These are phyloP conservation scores for Himalopsyche phryganea DNA, from an alignment of 1,140 invertebrate genomes.

Conservation along the genomic window DNA sequence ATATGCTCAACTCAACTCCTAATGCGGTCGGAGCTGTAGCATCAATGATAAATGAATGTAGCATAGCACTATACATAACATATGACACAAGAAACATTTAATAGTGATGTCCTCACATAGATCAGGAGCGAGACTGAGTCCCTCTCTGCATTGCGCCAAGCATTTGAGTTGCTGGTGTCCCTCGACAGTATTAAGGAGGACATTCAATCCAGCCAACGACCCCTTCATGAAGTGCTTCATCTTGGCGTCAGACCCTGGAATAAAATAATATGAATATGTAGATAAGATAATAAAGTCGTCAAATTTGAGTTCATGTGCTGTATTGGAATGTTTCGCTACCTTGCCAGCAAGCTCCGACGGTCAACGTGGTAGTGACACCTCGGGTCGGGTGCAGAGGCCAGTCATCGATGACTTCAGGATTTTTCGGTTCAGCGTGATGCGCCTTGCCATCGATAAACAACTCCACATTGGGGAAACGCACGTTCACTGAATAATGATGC, in stretches of 20 bases:
- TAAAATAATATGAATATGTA: constrained; percentile 20
- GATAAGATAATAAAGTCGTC: no score
- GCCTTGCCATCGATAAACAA: constrained; percentile 87
- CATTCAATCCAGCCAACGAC: constrained; percentile 80
- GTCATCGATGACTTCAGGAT: constrained; percentile 97
- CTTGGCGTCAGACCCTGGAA: constrained; percentile 72
- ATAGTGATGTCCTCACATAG: no score
- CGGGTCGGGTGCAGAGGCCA: constrained; percentile 98
- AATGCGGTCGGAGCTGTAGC: no score
- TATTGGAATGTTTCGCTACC: no score
- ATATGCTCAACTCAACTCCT: no score
- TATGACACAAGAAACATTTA: no score
- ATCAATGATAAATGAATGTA: no score
- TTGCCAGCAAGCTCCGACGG: constrained; percentile 97
- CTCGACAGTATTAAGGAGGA: constrained; percentile 77
- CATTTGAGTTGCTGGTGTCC: constrained; percentile 78
- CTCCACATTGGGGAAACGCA: constrained; percentile 84
- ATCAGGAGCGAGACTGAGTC: constrained; percentile 49
- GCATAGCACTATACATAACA: no score
- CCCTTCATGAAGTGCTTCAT: constrained; percentile 87
- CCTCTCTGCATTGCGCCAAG: constrained; percentile 82
- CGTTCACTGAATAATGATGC: constrained; percentile 96
- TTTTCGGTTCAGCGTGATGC: constrained; percentile 74
- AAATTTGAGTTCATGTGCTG: no score
- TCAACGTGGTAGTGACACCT: constrained; percentile 88